These are phyloP conservation scores for Mythimna impura DNA, from an alignment of 2,888 invertebrate genomes.

Conservation along the genomic window DNA sequence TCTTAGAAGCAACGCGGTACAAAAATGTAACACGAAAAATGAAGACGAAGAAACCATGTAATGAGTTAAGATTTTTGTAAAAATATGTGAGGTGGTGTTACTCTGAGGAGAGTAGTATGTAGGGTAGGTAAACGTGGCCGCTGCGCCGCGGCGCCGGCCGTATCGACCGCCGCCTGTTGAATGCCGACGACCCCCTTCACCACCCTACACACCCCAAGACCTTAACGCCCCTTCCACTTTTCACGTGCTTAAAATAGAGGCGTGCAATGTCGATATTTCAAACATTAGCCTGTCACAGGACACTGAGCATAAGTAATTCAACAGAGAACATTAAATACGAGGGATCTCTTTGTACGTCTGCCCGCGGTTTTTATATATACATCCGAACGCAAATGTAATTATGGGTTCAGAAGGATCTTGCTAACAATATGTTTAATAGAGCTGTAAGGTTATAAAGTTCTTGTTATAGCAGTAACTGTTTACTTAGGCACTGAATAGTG, in stretches of 20 bases:
- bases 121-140: constrained; percentile 78
- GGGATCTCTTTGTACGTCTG: constrained; percentile 50
- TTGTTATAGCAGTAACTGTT: constrained; percentile 36
- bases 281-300: constrained; percentile 84
- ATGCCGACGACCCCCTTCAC: constrained; percentile 82
- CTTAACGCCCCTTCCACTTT: constrained; percentile 83
- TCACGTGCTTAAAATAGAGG: constrained; percentile 90
- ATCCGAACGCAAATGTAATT: constrained; percentile 31
- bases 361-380: constrained; percentile 44
- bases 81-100: constrained; percentile 64
- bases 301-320: constrained; percentile 75
- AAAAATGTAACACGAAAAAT: constrained; percentile 25
- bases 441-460: constrained; percentile 37
- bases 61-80: constrained; percentile 58
- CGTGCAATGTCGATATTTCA: constrained; percentile 88
- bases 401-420: constrained; percentile 34
- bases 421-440: constrained; percentile 46
- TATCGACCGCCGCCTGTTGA: constrained; percentile 90
- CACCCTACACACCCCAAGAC: constrained; percentile 77
- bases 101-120: constrained; percentile 67
- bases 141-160: constrained; percentile 84
- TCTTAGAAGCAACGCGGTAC: constrained; percentile 6
- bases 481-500: constrained; percentile 27
- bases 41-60: constrained; percentile 34
- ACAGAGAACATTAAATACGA: constrained; percentile 60